Conservation (phyloP, 2,113 vertebrate species). For the Trematocara marginatum region DNA sequence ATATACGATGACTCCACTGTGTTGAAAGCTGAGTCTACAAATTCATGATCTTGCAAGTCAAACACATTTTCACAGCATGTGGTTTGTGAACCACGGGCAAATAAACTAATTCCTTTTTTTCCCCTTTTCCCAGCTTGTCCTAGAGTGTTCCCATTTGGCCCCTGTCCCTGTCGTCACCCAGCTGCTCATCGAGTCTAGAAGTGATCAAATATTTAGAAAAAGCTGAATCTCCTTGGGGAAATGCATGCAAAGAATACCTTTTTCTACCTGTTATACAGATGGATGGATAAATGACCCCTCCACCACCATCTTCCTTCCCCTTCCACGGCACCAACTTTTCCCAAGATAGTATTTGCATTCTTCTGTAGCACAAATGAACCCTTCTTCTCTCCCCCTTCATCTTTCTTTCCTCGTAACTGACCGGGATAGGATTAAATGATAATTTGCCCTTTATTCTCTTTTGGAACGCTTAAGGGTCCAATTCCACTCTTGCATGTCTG, state of each 20-base stretch:
- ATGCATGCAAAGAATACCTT: neutral
- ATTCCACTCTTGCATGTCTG: slow-evolving; percentile 70
- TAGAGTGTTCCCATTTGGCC: neutral
- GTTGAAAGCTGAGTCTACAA: neutral
- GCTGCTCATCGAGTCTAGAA: neutral
- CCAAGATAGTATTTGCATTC: slow-evolving; percentile 8
- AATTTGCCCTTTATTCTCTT: slow-evolving; percentile 65
- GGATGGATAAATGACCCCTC: neutral
- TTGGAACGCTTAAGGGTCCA: slow-evolving; percentile 55
- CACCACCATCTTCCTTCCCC: neutral
- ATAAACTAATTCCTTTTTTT: neutral
- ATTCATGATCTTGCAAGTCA: neutral
- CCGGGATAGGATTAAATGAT: slow-evolving; percentile 63
- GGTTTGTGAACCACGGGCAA: neutral
- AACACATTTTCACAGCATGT: neutral
- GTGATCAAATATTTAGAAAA: slow-evolving; percentile 14
- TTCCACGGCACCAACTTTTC: slow-evolving; percentile 28
- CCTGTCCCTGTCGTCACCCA: neutral
- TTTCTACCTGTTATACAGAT: slow-evolving; percentile 3
- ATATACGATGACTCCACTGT: neutral
- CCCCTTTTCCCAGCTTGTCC: neutral
- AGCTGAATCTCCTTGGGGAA: neutral
- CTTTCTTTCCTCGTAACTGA: slow-evolving; percentile 33
- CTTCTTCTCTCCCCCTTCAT: slow-evolving; percentile 17
- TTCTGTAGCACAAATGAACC: slow-evolving; percentile 41